Evolutionary conservation across 2,888 invertebrate genomes (phyloP).

Genomic region (Lottia gigantea): DNA sequence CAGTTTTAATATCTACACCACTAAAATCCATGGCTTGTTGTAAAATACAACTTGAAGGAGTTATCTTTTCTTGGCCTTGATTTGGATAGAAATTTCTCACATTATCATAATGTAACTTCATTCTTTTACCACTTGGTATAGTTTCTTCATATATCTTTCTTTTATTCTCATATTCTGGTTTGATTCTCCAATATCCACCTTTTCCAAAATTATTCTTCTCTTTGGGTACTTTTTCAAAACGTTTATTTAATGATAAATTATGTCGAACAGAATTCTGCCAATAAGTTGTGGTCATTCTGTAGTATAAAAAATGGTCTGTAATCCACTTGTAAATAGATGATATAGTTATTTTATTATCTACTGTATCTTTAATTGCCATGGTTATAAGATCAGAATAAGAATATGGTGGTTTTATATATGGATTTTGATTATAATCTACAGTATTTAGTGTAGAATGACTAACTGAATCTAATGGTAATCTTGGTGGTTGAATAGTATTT

Average conservation of each 20-base stretch:
- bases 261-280: conserved; percentile 90
- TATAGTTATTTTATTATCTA: background rate
- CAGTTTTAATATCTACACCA: no score
- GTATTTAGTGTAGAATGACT: no score
- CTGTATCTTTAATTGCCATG: conserved; percentile 1
- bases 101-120: background rate
- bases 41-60: no score
- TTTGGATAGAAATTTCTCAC: no score
- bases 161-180: background rate
- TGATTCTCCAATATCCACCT: conserved; percentile 9
- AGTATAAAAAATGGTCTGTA: background rate
- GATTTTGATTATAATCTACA: background rate
- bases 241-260: conserved; percentile 96
- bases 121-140: background rate
- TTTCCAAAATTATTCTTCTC: background rate
- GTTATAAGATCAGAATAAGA: background rate
- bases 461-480: no score
- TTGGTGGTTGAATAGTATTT: no score
- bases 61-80: no score
- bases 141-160: background rate
- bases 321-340: conserved; percentile 5
- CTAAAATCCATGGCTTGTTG: no score
- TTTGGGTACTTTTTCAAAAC: conserved; percentile 88
- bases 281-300: background rate
- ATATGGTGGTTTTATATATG: background rate